phyloP scores from a whole-genome alignment of 2,888 invertebrate genomes.

The Perdita meconis region DNA sequence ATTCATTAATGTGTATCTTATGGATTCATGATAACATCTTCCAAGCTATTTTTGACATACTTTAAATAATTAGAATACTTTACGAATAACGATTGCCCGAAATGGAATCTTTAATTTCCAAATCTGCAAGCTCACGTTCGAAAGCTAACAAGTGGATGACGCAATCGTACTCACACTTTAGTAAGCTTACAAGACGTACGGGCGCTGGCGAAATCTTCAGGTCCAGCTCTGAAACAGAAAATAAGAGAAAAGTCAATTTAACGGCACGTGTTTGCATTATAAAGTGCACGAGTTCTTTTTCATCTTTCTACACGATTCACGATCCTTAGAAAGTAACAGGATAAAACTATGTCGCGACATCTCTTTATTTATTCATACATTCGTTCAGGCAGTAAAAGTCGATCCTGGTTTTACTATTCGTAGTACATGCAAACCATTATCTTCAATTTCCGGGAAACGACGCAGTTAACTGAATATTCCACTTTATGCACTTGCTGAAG shows the following conservation, averaged over 20 bases:
- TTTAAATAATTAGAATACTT: too few relatives aligned
- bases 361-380: constrained; percentile 15
- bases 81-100: too few relatives aligned
- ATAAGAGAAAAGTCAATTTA: background rate
- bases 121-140: too few relatives aligned
- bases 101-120: too few relatives aligned
- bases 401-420: background rate
- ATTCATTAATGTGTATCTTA: too few relatives aligned
- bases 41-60: too few relatives aligned
- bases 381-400: constrained; percentile 16
- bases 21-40: too few relatives aligned
- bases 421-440: background rate
- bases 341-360: background rate
- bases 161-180: too few relatives aligned
- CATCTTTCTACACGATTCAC: background rate
- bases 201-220: background rate
- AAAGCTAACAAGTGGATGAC: too few relatives aligned
- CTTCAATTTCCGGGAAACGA: background rate
- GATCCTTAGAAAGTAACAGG: background rate
- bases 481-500: background rate
- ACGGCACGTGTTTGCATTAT: background rate
- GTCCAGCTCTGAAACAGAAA: background rate
- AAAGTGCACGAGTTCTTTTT: background rate
- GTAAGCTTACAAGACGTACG: too few relatives aligned
- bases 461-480: background rate